Evolutionary conservation across 2,888 invertebrate species (phyloP).

Genomic region (Drosophila bunnanda): DNA sequence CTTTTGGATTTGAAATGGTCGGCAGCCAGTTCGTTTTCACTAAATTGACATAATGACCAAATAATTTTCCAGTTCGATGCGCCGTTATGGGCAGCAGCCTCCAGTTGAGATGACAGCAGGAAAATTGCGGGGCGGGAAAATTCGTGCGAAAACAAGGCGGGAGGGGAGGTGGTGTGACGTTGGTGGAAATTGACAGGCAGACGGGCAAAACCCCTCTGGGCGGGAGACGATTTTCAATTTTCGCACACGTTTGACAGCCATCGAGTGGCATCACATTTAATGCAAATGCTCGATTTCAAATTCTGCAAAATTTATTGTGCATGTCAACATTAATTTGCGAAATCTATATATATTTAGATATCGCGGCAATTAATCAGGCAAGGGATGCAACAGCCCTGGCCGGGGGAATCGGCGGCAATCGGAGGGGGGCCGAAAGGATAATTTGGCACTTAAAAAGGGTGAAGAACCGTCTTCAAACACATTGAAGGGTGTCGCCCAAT

Average conservation of each 20-base stretch:
- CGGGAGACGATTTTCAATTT: constrained; percentile 61
- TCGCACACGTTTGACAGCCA: constrained; percentile 62
- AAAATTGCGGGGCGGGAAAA: neutral
- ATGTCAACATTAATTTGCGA: constrained; percentile 73
- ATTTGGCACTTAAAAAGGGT: constrained; percentile 77
- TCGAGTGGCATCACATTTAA: constrained; percentile 64
- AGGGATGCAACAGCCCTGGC: constrained; percentile 56
- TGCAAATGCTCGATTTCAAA: constrained; percentile 73
- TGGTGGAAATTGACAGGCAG: constrained; percentile 3
- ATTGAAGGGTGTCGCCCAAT: constrained; percentile 52
- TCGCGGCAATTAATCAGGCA: constrained; percentile 72
- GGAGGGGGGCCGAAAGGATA: constrained; percentile 56
- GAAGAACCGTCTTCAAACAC: constrained; percentile 67
- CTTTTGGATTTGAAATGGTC: neutral
- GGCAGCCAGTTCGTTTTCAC: constrained; percentile 48
- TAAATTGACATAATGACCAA: constrained; percentile 78
- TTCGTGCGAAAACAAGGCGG: too few species aligned
- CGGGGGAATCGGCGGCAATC: neutral
- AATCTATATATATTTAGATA: constrained; percentile 45
- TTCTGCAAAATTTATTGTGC: constrained; percentile 73
- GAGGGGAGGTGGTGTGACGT: neutral
- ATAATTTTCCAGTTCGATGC: constrained; percentile 76
- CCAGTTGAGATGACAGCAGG: constrained; percentile 14
- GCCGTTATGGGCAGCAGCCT: constrained; percentile 42
- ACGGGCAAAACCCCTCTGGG: neutral